Conservation (phyloP, 2,888 invertebrate species). For the Fragum sueziense region DNA sequence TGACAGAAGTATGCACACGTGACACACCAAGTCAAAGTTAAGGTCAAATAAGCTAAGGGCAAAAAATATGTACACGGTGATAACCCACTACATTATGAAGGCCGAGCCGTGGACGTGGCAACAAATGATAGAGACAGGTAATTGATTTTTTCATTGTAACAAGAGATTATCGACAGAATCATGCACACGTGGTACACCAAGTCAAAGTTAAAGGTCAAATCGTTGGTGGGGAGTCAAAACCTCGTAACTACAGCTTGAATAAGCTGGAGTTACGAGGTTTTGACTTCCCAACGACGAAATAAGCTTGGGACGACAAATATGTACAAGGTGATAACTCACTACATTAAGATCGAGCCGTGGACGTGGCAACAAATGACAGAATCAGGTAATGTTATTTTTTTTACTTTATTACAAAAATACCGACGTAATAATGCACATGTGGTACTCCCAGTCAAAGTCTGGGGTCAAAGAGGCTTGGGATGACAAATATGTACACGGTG, state of each 20-base stretch:
- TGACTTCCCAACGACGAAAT: too few species aligned
- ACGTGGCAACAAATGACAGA: conserved; percentile 96
- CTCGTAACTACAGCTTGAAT: too few species aligned
- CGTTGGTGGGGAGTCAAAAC: too few species aligned
- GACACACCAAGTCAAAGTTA: conserved; percentile 93
- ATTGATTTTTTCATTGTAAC: neutral
- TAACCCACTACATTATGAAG: conserved; percentile 97
- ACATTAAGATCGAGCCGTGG: conserved; percentile 98
- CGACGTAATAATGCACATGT: too few species aligned
- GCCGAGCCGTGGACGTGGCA: conserved; percentile 96
- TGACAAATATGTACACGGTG: conserved; percentile 89
- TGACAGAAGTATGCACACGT: too few species aligned
- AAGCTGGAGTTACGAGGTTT: too few species aligned
- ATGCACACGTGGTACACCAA: too few species aligned
- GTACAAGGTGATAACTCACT: conserved; percentile 90
- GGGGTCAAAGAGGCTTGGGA: conserved; percentile 99
- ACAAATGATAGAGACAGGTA: conserved; percentile 94
- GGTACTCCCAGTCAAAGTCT: conserved; percentile 92
- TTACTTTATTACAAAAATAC: neutral
- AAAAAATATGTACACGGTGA: conserved; percentile 89
- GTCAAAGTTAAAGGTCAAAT: too few species aligned
- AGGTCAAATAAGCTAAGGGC: conserved; percentile 98
- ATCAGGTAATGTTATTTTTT: conserved; percentile 85
- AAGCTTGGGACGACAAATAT: conserved; percentile 96
- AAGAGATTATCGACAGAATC: too few species aligned